Evolutionary conservation across 2,113 vertebrate genomes (phyloP), one percentile per base, ranked within the genome.

Genomic region (Bostrychus sinensis): DNA sequence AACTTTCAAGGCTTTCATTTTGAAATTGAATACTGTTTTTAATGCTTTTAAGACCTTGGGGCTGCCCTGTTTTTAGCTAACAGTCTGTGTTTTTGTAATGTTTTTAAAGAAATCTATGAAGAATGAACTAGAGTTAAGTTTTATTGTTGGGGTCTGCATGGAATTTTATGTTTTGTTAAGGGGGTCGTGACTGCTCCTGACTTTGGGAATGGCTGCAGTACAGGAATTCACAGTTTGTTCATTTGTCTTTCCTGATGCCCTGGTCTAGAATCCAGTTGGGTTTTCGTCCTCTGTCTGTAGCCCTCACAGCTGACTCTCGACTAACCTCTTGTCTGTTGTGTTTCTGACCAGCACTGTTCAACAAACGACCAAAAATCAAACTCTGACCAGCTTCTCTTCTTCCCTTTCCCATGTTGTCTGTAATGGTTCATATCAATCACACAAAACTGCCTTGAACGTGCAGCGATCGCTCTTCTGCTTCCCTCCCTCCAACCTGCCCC

Each of bases 381-480:
- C 60, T 13, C 81, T 76, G 75, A 78, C 80, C 72, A 76, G 81
- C 43, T 75, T 80, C 56, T 74, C 62, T 74, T 55, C 80, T 75
- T 62, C 57, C 66, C 66, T 75, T 65, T 74, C 70, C 78, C 72
- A 60, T 82, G 84, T 86, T 82, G 75, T 80, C 81, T 65, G 78
- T 88, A 89, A 89, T 84, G 77, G 81, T 78, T 86, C 81, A 62
- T 72, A 88, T 90, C 86, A 89, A 89, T 90, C 89, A 87, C 74
- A 41, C 36, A 67, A 81, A 87, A 84, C 73, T 78, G 82, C 79
- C 65, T 69, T 11, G 75, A 56, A 75, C 76, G 26, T 75, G 17
- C 51, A 28, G 34, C 48, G 23, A 45, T 72, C 36, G 66, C 61
- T 26, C 19, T 39, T 53, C 59, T 59, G 50, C 16, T 64, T 20